Conservation (phyloP, 2,888 invertebrate species). For the Ypsolopha sequella region DNA sequence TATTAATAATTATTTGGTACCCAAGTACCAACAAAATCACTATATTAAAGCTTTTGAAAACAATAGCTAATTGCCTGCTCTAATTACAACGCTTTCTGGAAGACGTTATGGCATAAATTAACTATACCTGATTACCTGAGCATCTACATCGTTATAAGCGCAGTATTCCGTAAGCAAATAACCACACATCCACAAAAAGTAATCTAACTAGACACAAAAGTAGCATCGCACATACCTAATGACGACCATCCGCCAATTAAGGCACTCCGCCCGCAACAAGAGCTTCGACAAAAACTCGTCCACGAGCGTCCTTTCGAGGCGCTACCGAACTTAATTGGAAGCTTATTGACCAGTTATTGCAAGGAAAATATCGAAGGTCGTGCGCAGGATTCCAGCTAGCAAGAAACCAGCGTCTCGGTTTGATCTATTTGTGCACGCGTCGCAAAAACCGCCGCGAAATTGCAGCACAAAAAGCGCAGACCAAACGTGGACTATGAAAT, state of each 20-base stretch:
- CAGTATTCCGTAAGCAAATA: neutral
- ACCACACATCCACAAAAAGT: conserved; percentile 6
- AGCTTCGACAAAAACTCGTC: conserved; percentile 52
- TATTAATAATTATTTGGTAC: too few relatives aligned
- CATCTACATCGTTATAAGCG: neutral
- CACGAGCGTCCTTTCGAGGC: conserved; percentile 38
- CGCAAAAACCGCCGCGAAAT: conserved; percentile 30
- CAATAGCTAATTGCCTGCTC: too few relatives aligned
- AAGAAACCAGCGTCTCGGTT: conserved; percentile 2
- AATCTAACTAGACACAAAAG: conserved; percentile 12
- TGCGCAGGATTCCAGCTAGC: conserved; percentile 17
- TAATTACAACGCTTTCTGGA: too few relatives aligned
- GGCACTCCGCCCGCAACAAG: conserved; percentile 11
- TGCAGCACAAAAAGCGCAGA: conserved; percentile 24
- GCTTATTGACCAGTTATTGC: conserved; percentile 45
- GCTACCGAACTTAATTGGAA: conserved; percentile 66
- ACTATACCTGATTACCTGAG: neutral
- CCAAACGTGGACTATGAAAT: conserved; percentile 37
- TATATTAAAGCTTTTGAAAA: too few relatives aligned
- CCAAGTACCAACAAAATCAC: neutral
- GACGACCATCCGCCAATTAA: conserved; percentile 63
- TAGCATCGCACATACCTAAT: conserved; percentile 43
- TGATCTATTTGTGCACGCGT: conserved; percentile 33
- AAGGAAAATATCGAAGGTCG: conserved; percentile 45
- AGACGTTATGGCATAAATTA: too few relatives aligned